phyloP scores from a whole-genome alignment of 2,888 invertebrate genomes.

The Heliconius charithonia region DNA sequence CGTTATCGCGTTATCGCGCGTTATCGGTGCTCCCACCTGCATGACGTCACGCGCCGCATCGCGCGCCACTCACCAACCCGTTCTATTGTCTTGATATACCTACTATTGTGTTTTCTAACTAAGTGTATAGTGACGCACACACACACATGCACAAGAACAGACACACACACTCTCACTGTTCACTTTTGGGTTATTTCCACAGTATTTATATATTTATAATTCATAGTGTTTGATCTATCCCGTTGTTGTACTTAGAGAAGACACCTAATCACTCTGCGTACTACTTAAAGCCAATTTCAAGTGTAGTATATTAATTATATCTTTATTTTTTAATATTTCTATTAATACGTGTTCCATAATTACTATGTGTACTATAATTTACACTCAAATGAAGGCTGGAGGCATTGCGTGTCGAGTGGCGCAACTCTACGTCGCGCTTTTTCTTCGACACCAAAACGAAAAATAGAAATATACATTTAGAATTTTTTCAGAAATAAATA shows the following conservation, averaged over 20 bases:
- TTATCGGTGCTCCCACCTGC: slow-evolving; percentile 65
- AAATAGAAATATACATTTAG: no score
- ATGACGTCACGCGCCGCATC: slow-evolving; percentile 61
- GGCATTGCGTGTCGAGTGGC: no score
- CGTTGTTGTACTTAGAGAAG: background rate
- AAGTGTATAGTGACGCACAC: background rate
- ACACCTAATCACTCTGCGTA: background rate
- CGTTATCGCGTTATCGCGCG: slow-evolving; percentile 59
- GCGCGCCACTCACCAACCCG: slow-evolving; percentile 22
- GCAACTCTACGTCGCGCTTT: no score
- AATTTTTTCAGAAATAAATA: no score
- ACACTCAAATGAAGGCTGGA: background rate
- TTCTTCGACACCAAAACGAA: no score
- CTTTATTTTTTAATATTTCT: background rate
- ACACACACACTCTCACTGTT: no score
- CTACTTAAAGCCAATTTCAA: background rate
- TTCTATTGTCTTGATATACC: slow-evolving; percentile 33
- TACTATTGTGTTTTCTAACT: slow-evolving; percentile 1
- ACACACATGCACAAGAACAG: background rate
- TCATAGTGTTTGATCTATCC: background rate
- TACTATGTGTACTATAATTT: background rate
- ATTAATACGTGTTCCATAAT: background rate
- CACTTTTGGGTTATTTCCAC: slow-evolving; percentile 1
- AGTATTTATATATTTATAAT: background rate
- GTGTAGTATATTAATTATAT: background rate